Evolutionary conservation across 2,797 vertebrate genomes (phyloP), one percentile per base, ranked within the genome.

Genomic region (Capromys pilorides): DNA sequence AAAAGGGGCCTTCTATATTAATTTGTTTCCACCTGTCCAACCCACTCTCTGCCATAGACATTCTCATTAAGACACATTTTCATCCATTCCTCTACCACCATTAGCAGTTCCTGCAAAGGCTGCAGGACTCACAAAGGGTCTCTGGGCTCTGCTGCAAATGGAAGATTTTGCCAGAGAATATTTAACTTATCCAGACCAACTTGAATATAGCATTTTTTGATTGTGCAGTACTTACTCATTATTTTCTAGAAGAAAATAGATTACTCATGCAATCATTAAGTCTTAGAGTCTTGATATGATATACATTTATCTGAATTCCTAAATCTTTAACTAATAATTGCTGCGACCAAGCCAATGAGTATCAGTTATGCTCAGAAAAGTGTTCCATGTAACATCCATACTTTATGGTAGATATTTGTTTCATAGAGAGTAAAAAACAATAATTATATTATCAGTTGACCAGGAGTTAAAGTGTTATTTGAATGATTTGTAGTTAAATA

Each of bases 291-390:
- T 92, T 93, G 59, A 69, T 77, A 71, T 90, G 49, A 71, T 33
- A 86, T 84, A 88, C 89, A 95, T 84, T 62, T 71, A 86, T 77
- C 64, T 69, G 33, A 19, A 92, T 57, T 96, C 19, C 28, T 91
- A 49, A 89, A 49, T 86, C 59, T 1, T 80, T 77, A 86, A 57
- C 28, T 86, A 88, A 83, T 78, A 93, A 71, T 45, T 90, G n/a
- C n/a, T 94, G 62, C 96, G 95, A 71, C 14, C 51, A 88, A 89
- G 85, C 31, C 93, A 95, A 87, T 31, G 80, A 91, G 51, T 64
- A 89, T 73, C 36, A 86, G 12, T 93, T 62, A 85, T 39, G 57
- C 66, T 96, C 28, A 87, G 71, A 88, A 92, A 93, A 93, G 61
- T 61, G 80, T 11, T 41, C 36, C 66, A 91, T 9, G 62, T 78